These are phyloP conservation scores for Phaetusa simplex DNA, from an alignment of 2,113 vertebrate species.

Conservation along the genomic window DNA sequence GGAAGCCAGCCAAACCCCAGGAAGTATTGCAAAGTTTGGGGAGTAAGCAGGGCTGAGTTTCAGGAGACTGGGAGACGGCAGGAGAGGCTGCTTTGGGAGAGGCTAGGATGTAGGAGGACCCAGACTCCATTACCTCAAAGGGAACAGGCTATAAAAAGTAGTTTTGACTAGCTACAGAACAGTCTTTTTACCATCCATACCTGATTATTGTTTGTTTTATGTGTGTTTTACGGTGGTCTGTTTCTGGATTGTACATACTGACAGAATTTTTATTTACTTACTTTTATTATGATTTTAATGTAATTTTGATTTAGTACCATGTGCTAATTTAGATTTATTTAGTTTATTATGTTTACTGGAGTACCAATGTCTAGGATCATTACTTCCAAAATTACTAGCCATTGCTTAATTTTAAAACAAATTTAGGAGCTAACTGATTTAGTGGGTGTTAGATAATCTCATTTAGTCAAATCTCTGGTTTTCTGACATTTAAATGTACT, in stretches of 20 bases:
- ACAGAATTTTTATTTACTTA: background rate
- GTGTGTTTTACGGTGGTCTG: background rate
- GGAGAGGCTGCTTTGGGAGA: background rate
- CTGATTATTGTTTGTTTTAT: background rate
- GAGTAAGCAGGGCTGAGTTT: background rate
- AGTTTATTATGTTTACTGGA: background rate
- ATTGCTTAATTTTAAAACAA: background rate
- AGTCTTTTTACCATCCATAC: background rate
- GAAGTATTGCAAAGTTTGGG: background rate
- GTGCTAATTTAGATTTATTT: background rate
- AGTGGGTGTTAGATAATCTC: background rate
- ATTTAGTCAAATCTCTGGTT: background rate
- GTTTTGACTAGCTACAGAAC: background rate
- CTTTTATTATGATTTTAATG: background rate
- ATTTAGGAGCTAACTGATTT: background rate
- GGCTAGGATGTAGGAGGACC: background rate
- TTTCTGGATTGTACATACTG: background rate
- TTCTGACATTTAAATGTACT: background rate
- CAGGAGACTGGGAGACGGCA: background rate
- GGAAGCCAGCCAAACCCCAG: background rate
- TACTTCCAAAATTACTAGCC: background rate
- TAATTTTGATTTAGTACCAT: background rate
- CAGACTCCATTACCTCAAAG: background rate
- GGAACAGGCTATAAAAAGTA: background rate
- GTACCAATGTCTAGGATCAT: background rate